phyloP scores from a whole-genome alignment of 2,888 invertebrate species.

The Osedax fenrisi region DNA sequence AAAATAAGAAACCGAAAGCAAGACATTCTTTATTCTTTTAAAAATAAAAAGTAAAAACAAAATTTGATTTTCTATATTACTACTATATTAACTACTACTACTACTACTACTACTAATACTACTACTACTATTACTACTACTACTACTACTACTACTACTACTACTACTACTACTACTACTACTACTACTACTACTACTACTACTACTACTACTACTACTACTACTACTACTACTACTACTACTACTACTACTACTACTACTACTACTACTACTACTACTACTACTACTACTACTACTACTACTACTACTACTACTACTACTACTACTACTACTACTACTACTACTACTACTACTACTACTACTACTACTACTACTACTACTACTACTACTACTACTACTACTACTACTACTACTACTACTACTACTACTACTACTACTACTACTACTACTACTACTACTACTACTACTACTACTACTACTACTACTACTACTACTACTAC shows the following conservation, averaged over 20 bases:
- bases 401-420: background rate
- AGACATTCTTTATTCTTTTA: too few relatives aligned
- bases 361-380: background rate
- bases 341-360: slow-evolving; percentile 34
- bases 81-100: too few relatives aligned
- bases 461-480: background rate
- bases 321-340: slow-evolving; percentile 36
- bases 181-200: slow-evolving; percentile 20
- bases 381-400: background rate
- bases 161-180: slow-evolving; percentile 15
- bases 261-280: slow-evolving; percentile 6
- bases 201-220: slow-evolving; percentile 31
- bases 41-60: too few relatives aligned
- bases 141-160: slow-evolving; percentile 23
- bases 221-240: slow-evolving; percentile 27
- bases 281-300: slow-evolving; percentile 3
- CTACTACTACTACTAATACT: too few relatives aligned
- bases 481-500: background rate
- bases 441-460: background rate
- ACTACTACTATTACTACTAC: slow-evolving; percentile 5
- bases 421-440: background rate
- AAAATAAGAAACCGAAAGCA: too few relatives aligned
- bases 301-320: background rate
- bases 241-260: slow-evolving; percentile 14
- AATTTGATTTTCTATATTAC: too few relatives aligned